Conservation (phyloP, 2,888 invertebrate genomes). For the Ptilodon capucinus region DNA sequence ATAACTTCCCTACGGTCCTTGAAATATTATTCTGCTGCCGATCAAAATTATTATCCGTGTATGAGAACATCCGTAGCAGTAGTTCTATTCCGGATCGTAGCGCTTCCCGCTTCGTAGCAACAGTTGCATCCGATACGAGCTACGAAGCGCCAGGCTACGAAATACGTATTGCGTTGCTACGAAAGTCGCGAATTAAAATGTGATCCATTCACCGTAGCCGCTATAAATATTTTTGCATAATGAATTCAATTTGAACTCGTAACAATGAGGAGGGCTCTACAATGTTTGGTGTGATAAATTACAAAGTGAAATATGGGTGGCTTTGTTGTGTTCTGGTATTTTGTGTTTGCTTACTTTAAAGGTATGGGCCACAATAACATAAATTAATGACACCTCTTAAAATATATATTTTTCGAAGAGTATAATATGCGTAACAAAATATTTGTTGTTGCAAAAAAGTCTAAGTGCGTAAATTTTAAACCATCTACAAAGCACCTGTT, state of each 20-base stretch:
- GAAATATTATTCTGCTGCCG: not conserved
- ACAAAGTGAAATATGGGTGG: conserved; percentile 46
- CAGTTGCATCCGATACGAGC: conserved; percentile 69
- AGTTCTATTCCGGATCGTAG: conserved; percentile 26
- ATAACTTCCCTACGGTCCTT: not conserved
- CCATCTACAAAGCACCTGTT: no score
- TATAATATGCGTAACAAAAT: no score
- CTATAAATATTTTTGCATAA: conserved; percentile 2
- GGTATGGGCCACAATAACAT: no score
- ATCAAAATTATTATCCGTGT: conserved; percentile 1
- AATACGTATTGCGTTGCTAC: conserved; percentile 15
- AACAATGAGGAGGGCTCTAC: conserved; percentile 10
- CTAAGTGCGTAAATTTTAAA: no score
- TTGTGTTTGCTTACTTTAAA: conserved; percentile 51
- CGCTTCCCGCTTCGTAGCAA: conserved; percentile 54
- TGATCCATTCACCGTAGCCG: conserved; percentile 16
- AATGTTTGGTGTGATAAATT: conserved; percentile 10
- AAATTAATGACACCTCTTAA: no score
- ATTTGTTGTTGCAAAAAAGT: no score
- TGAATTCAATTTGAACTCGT: conserved; percentile 12
- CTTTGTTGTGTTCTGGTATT: conserved; percentile 43
- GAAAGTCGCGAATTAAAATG: conserved; percentile 28
- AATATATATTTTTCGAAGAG: no score
- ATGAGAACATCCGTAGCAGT: conserved; percentile 27
- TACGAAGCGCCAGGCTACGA: conserved; percentile 56